Conservation (phyloP, 2,797 vertebrate species). For the Eptatretus atami region DNA sequence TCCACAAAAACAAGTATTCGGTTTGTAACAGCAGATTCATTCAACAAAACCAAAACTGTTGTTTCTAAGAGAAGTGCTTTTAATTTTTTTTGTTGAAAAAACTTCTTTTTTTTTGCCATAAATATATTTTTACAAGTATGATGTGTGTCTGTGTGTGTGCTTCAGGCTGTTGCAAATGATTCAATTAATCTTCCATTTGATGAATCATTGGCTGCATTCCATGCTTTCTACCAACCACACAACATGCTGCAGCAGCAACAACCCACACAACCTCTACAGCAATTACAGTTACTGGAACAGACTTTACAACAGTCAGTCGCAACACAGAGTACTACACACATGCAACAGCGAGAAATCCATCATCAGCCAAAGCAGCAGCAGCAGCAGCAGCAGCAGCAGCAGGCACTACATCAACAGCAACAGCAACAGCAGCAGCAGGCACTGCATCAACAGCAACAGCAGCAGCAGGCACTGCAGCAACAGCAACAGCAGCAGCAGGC, state of each 20-base stretch:
- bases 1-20: too few relatives aligned
- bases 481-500: background rate
- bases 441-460: background rate
- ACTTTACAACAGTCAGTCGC: too few relatives aligned
- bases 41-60: too few relatives aligned
- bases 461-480: background rate
- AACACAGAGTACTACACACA: too few relatives aligned
- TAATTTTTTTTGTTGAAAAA: too few relatives aligned
- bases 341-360: too few relatives aligned
- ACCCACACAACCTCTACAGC: slow-evolving; percentile 56
- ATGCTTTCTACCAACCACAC: background rate
- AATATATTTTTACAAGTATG: too few relatives aligned
- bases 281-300: slow-evolving; percentile 19
- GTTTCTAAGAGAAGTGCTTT: too few relatives aligned
- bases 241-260: slow-evolving; percentile 38
- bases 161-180: slow-evolving; percentile 3
- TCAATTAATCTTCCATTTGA: background rate
- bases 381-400: background rate
- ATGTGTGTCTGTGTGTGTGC: background rate
- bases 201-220: background rate
- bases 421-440: background rate
- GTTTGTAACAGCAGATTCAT: too few relatives aligned
- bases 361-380: slow-evolving; percentile 1
- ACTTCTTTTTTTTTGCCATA: too few relatives aligned
- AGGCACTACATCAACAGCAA: background rate